phyloP scores from a whole-genome alignment of 2,113 vertebrate genomes.

The Apteryx owenii region DNA sequence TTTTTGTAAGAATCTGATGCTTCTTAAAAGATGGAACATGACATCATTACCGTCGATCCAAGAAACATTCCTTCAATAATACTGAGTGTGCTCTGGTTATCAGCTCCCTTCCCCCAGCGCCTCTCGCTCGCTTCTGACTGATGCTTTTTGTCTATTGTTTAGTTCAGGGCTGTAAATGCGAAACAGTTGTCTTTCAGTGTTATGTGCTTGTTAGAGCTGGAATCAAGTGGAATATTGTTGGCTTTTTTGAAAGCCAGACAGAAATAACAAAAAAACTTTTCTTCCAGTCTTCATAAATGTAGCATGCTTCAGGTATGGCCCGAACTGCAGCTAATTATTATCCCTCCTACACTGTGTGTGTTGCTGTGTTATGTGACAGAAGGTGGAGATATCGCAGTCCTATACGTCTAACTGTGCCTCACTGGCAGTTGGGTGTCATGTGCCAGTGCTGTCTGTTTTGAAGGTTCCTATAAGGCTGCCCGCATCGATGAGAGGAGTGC shows the following conservation, averaged over 20 bases:
- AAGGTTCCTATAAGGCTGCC: background rate
- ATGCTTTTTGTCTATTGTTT: conserved; percentile 76
- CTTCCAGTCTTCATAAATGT: background rate
- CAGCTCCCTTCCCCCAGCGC: conserved; percentile 61
- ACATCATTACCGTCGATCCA: conserved; percentile 74
- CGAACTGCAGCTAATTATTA: conserved; percentile 28
- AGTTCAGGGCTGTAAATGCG: conserved; percentile 39
- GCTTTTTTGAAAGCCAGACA: conserved; percentile 9
- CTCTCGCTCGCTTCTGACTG: conserved; percentile 61
- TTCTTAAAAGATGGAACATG: conserved; percentile 81
- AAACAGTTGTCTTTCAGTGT: conserved; percentile 69
- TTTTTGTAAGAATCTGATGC: conserved; percentile 79
- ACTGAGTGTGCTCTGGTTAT: conserved; percentile 73
- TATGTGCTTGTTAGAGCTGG: conserved; percentile 50
- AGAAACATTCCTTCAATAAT: conserved; percentile 76
- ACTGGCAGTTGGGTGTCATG: background rate
- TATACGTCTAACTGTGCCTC: background rate
- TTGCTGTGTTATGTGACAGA: conserved; percentile 7
- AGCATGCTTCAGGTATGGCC: conserved; percentile 10
- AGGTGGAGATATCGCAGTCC: background rate
- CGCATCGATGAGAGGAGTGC: rapidly evolving
- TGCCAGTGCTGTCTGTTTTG: background rate
- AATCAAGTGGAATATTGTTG: conserved; percentile 64
- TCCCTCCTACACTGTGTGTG: conserved; percentile 36
- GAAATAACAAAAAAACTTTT: background rate